A percentile compares a stretch with the other conserved stretches of the same genome.
Conservation (phyloP, 1,140 invertebrate genomes). For the Drosophila lacteicornis region DNA sequence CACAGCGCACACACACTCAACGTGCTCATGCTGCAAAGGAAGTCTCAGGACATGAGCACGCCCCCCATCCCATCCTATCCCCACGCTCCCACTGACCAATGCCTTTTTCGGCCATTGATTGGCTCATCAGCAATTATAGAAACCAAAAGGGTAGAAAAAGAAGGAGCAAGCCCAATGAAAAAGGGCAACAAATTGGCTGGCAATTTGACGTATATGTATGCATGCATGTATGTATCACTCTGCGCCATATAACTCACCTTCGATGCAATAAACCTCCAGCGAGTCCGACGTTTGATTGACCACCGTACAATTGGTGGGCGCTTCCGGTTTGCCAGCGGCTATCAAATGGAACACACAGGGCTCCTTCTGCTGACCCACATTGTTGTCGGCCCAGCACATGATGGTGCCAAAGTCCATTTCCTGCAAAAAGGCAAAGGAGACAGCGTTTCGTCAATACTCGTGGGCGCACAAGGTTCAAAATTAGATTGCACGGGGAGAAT, state of each 20-base stretch:
- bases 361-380: constrained; percentile 88
- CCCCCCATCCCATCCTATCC: neutral
- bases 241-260: constrained; percentile 84
- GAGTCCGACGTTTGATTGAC: constrained; percentile 93
- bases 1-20: constrained; percentile 24
- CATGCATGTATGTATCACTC: constrained; percentile 5
- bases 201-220: constrained; percentile 31
- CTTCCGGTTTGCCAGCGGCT: constrained; percentile 91
- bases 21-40: constrained; percentile 43
- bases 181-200: constrained; percentile 60
- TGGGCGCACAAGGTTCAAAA: constrained; percentile 18
- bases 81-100: constrained; percentile 10
- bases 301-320: constrained; percentile 92
- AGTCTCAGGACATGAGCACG: constrained; percentile 36
- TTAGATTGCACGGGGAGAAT: neutral
- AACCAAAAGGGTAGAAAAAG: constrained; percentile 20
- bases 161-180: constrained; percentile 19
- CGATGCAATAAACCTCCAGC: constrained; percentile 90
- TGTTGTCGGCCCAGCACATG: constrained; percentile 89
- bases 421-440: constrained; percentile 54
- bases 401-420: constrained; percentile 90
- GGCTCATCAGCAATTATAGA: constrained; percentile 80
- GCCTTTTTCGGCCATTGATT: constrained; percentile 66
- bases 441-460: constrained; percentile 28
- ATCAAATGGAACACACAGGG: constrained; percentile 91